phyloP scores from a whole-genome alignment of 2,888 invertebrate species.

The Scaptomyza caliginosa region DNA sequence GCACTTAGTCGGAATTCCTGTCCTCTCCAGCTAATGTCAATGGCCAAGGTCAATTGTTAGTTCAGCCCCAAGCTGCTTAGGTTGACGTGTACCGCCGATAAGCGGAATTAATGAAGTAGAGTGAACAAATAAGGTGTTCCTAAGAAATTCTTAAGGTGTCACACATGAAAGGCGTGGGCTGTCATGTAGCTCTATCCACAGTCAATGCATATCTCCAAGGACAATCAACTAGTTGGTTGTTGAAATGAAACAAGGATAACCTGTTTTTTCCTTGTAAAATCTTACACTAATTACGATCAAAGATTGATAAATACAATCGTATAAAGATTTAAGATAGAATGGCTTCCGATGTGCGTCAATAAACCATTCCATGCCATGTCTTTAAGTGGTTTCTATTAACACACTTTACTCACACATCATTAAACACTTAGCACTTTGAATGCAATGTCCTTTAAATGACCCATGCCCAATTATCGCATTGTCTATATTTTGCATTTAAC shows the following conservation, averaged over 20 bases:
- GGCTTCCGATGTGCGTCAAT: no score
- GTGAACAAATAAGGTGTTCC: slow-evolving; percentile 13
- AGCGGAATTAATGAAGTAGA: slow-evolving; percentile 56
- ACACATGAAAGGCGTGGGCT: slow-evolving; percentile 18
- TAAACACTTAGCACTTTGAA: not conserved
- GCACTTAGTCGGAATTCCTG: slow-evolving; percentile 26
- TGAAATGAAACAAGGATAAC: no score
- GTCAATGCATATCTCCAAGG: slow-evolving; percentile 4
- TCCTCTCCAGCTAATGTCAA: slow-evolving; percentile 57
- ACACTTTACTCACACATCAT: not conserved
- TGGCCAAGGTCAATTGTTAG: slow-evolving; percentile 64
- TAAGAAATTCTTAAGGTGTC: slow-evolving; percentile 20
- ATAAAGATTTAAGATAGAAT: not conserved
- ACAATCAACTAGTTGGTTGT: not conserved
- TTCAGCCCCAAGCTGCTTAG: slow-evolving; percentile 12
- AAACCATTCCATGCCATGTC: not conserved
- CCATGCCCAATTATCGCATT: slow-evolving; percentile 27
- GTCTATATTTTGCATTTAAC: slow-evolving; percentile 45
- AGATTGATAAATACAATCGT: not conserved
- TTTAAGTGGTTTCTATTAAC: no score
- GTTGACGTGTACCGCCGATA: slow-evolving; percentile 56
- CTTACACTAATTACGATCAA: not conserved
- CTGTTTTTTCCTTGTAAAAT: no score
- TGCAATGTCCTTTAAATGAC: slow-evolving; percentile 50
- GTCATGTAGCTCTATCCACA: not conserved